These are phyloP conservation scores for Perca schrenkii DNA, from an alignment of 2,113 vertebrate species.

Conservation along the genomic window DNA sequence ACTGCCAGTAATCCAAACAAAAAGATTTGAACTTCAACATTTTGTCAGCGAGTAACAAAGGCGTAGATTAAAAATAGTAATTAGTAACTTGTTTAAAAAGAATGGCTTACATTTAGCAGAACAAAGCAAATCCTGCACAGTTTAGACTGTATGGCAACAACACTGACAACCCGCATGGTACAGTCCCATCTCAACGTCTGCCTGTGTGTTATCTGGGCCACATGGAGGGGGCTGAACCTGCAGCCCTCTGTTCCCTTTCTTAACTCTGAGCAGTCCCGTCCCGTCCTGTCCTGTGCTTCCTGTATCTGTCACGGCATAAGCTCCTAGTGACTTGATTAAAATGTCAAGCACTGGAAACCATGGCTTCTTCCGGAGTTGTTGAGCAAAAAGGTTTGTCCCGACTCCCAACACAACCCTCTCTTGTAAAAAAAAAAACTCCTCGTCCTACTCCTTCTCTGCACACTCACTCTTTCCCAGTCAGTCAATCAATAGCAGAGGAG, in stretches of 20 bases:
- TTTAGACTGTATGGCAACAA: constrained; percentile 1
- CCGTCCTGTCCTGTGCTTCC: neutral
- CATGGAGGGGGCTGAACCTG: constrained; percentile 69
- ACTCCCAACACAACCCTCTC: constrained; percentile 6
- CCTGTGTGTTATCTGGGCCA: constrained; percentile 51
- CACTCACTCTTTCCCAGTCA: constrained; percentile 17
- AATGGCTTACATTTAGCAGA: neutral
- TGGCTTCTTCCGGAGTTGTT: constrained; percentile 19
- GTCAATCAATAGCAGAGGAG: constrained; percentile 45
- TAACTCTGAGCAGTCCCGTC: constrained; percentile 15
- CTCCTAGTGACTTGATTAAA: constrained; percentile 21
- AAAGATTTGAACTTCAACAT: constrained; percentile 98
- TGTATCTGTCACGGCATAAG: neutral
- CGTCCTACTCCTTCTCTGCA: constrained; percentile 12
- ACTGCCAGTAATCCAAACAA: constrained; percentile 98
- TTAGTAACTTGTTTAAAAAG: neutral
- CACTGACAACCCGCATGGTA: constrained; percentile 71
- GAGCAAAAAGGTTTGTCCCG: constrained; percentile 23
- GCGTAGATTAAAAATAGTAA: constrained; percentile 26
- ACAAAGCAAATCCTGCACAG: constrained; percentile 36
- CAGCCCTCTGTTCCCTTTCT: constrained; percentile 55
- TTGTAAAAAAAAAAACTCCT: neutral
- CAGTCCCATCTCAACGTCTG: constrained; percentile 75
- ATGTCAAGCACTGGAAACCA: constrained; percentile 28
- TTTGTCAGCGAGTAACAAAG: constrained; percentile 55